phyloP scores from a whole-genome alignment of 2,888 invertebrate species.

The Cataglyphis rosenhaueri region DNA sequence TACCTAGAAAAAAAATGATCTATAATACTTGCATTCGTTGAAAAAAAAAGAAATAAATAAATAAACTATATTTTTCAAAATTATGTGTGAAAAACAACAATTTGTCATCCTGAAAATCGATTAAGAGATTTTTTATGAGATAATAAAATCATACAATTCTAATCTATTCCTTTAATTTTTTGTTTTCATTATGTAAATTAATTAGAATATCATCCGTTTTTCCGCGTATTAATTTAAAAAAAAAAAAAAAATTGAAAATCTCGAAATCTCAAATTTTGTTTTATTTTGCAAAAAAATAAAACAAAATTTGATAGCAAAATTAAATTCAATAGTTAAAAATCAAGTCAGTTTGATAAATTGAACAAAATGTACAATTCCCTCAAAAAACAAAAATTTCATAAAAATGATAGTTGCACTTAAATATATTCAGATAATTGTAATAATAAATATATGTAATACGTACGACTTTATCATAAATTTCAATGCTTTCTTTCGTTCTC shows the following conservation, averaged over 20 bases:
- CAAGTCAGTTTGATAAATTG: neutral
- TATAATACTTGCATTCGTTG: neutral
- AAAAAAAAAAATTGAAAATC: neutral
- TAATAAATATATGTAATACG: slow-evolving; percentile 86
- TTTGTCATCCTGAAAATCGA: neutral
- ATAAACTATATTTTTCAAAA: neutral
- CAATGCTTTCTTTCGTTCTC: slow-evolving; percentile 96
- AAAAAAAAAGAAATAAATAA: neutral
- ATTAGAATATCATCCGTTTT: neutral
- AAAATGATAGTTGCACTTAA: slow-evolving; percentile 1
- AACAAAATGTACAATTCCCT: slow-evolving; percentile 2
- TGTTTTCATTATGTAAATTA: neutral
- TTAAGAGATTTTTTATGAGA: slow-evolving; percentile 7
- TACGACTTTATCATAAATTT: slow-evolving; percentile 98
- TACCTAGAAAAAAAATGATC: neutral
- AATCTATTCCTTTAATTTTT: neutral
- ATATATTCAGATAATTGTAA: slow-evolving; percentile 28
- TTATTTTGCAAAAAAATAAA: neutral
- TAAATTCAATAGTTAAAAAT: neutral
- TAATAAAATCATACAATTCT: neutral
- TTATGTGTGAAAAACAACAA: neutral
- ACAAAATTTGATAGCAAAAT: neutral
- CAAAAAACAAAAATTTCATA: neutral
- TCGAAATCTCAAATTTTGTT: neutral
- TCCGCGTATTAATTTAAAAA: neutral